Base-by-base conservation (phyloP, 2,888 invertebrate genomes). In the Helobdella robusta region DNA sequence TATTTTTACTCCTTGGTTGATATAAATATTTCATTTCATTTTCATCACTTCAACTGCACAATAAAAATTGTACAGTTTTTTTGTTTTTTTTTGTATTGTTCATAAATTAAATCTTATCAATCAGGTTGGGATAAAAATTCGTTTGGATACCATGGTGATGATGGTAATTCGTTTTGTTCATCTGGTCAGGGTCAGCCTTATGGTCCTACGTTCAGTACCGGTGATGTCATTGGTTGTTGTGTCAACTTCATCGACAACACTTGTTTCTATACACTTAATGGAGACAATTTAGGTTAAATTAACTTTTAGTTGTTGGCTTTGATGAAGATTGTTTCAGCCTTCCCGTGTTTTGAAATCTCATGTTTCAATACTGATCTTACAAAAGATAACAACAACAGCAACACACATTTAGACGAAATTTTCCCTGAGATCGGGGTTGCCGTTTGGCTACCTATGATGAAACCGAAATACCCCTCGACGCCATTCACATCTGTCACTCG, bases 211-310 rank as follows among this genome's bases (percentile, higher is more conserved):
- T 98, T 97, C 81, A 94, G 94, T 52, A 95, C 95, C 18, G 93
- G 92, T 54, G 95, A 95, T 82, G 89, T 94, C 65, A 91, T 95
- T 78, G 98, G 98, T 70, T 99, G 98, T 82, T 97, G 97, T 69
- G 89, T 97, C 67, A 97, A 98, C 83, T 87, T 97, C 72, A 87
- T 97, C 71, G 91, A 94, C 81, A 91, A 92, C 82, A 91, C 91
- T n/a, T 94, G 95, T 82, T 98, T 98, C 84, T 99, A 97, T 82
- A 99, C 98, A 46, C 97, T 97, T 83, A 99, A 98, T 82, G 98
- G 98, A 71, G 88, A 91, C 78, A 90, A 94, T 82, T 84, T 99
- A 72, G 82, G 82, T 77, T 70, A 64, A 74, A 28, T 6, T 60
- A 50, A 56, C 6, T 60, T 52, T 54, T 59, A 8, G 20, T 52